Evolutionary conservation across 2,888 invertebrate species (phyloP).

Genomic region (Leptarthrus brevirostris): DNA sequence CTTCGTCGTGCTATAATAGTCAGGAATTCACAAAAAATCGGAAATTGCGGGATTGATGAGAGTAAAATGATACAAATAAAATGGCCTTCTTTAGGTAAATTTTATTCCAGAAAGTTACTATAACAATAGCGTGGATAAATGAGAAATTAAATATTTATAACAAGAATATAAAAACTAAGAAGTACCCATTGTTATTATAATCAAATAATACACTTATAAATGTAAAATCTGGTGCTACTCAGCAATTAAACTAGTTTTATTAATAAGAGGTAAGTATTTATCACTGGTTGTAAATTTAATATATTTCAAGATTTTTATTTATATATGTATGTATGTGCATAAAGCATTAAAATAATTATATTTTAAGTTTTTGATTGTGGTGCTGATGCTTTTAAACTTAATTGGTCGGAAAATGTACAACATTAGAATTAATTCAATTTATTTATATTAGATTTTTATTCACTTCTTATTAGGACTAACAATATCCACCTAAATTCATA

Average conservation of each 20-base stretch:
- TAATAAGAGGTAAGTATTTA: no score
- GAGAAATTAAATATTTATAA: conserved; percentile 1
- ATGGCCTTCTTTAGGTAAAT: conserved; percentile 44
- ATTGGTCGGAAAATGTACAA: no score
- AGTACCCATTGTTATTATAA: no score
- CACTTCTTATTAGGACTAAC: no score
- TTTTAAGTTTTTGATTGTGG: no score
- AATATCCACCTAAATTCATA: no score
- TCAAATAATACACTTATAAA: conserved; percentile 40
- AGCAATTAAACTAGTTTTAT: conserved; percentile 41
- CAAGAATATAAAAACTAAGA: not conserved
- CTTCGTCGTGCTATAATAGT: not conserved
- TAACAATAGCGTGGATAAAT: conserved; percentile 3
- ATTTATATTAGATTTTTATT: no score
- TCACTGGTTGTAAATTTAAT: not conserved
- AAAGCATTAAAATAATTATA: no score
- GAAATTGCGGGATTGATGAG: conserved; percentile 43
- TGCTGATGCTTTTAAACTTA: no score
- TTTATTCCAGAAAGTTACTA: conserved; percentile 41
- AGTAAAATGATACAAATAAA: conserved; percentile 44
- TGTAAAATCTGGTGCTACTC: conserved; percentile 51
- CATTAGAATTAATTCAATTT: no score
- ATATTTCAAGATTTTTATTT: not conserved
- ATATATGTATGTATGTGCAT: no score
- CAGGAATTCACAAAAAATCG: conserved; percentile 35